These are phyloP conservation scores for Drosophila sucinea DNA, from an alignment of 1,140 invertebrate genomes.

Conservation along the genomic window DNA sequence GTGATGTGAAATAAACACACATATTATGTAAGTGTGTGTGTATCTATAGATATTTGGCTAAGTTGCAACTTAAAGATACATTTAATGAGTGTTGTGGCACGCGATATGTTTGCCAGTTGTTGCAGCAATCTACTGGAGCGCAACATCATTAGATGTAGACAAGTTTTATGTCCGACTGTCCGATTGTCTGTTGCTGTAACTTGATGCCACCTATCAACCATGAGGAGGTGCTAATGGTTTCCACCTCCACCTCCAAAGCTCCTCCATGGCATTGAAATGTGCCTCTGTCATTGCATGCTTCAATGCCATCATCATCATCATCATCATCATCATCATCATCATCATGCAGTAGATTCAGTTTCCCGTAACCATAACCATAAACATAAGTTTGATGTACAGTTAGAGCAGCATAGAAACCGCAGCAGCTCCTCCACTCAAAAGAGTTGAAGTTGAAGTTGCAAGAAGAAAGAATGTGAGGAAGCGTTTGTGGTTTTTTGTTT, in stretches of 20 bases:
- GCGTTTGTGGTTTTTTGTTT: background rate
- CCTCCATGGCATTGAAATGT: slow-evolving; percentile 36
- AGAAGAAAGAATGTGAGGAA: background rate
- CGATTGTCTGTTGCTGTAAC: slow-evolving; percentile 44
- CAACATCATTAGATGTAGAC: slow-evolving; percentile 33
- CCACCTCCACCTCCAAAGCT: background rate
- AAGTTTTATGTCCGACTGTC: slow-evolving; percentile 7
- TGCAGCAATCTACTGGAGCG: slow-evolving; percentile 51
- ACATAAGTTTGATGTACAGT: slow-evolving; percentile 62
- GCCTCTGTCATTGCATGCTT: slow-evolving; percentile 44
- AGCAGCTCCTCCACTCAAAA: slow-evolving; percentile 7
- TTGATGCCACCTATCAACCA: slow-evolving; percentile 55
- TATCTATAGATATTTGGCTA: slow-evolving; percentile 26
- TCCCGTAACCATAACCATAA: slow-evolving; percentile 35
- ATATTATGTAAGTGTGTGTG: slow-evolving; percentile 19
- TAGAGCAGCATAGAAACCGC: slow-evolving; percentile 48
- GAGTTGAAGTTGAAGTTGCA: background rate
- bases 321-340: background rate
- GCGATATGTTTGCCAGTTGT: slow-evolving; percentile 44
- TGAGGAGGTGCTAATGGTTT: slow-evolving; percentile 71
- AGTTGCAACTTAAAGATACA: slow-evolving; percentile 48
- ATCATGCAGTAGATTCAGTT: background rate
- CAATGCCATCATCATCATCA: slow-evolving; percentile 24
- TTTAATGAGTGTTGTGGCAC: slow-evolving; percentile 57
- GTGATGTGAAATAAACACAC: slow-evolving; percentile 54